Conservation (phyloP, 2,888 invertebrate species). For the Heliconius hortense region DNA sequence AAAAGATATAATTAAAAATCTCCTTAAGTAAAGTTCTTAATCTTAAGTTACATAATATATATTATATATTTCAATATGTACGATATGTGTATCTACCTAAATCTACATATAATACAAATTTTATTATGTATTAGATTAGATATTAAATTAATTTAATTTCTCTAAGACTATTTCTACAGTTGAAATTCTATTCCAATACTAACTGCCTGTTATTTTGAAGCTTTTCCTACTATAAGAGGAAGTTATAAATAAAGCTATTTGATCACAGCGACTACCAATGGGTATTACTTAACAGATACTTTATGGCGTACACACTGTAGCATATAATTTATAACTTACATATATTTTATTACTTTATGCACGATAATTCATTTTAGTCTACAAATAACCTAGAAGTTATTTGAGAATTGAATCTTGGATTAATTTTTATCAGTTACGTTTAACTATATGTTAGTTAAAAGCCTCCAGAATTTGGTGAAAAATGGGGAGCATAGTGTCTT, state of each 20-base stretch:
- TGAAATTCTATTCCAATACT: slow-evolving; percentile 2
- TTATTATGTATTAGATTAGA: not conserved
- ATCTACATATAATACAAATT: too few species aligned
- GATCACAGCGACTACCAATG: slow-evolving; percentile 32
- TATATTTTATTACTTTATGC: slow-evolving; percentile 15
- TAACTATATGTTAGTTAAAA: not conserved
- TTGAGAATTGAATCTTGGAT: not conserved
- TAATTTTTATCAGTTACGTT: not conserved
- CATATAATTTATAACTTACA: slow-evolving; percentile 21
- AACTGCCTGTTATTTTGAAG: slow-evolving; percentile 22
- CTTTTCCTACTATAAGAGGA: slow-evolving; percentile 31
- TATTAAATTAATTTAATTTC: not conserved
- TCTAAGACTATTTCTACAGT: not conserved
- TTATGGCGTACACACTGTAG: slow-evolving; percentile 30
- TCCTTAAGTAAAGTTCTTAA: too few species aligned
- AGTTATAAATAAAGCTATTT: slow-evolving; percentile 33
- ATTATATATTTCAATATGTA: too few species aligned
- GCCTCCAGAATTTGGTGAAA: too few species aligned
- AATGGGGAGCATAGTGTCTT: too few species aligned
- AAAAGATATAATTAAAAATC: too few species aligned
- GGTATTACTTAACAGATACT: slow-evolving; percentile 33
- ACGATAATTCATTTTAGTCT: not conserved
- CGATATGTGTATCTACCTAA: too few species aligned
- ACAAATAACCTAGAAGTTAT: not conserved
- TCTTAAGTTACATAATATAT: too few species aligned